A percentile compares a stretch with the other conserved stretches of the same genome.
These are phyloP conservation scores for Carterocephalus palaemon DNA, from an alignment of 2,888 invertebrate genomes.

Conservation along the genomic window DNA sequence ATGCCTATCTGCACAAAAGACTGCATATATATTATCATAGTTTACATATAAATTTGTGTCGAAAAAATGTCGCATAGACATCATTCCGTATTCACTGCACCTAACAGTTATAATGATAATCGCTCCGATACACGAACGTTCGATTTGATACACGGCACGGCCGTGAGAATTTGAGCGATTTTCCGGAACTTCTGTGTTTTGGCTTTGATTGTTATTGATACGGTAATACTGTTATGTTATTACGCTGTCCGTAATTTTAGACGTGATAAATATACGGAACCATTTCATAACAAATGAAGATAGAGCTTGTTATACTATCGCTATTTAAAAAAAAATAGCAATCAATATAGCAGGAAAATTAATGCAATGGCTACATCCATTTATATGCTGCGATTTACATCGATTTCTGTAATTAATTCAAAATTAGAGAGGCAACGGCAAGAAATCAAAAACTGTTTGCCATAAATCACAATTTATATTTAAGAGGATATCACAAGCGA, in stretches of 20 bases:
- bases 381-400: slow-evolving; percentile 9
- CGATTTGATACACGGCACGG: slow-evolving; percentile 72
- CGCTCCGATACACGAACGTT: slow-evolving; percentile 68
- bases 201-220: slow-evolving; percentile 1
- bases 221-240: background rate
- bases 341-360: too few relatives aligned
- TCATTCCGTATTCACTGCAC: slow-evolving; percentile 71
- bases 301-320: too few relatives aligned
- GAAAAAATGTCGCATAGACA: too few relatives aligned
- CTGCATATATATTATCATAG: slow-evolving; percentile 75
- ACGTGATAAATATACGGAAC: background rate
- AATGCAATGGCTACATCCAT: too few relatives aligned
- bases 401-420: slow-evolving; percentile 4
- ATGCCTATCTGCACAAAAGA: slow-evolving; percentile 57
- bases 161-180: slow-evolving; percentile 76
- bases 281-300: slow-evolving; percentile 1
- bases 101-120: slow-evolving; percentile 74
- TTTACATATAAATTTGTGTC: slow-evolving; percentile 79
- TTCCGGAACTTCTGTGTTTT: slow-evolving; percentile 56
- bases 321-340: too few relatives aligned
- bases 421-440: slow-evolving; percentile 2
- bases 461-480: slow-evolving; percentile 12
- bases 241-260: background rate
- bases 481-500: too few relatives aligned
- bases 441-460: slow-evolving; percentile 1